Evolutionary conservation across 2,888 invertebrate genomes (phyloP), one percentile per base, ranked within the genome.

Genomic region (Cetonia aurata): DNA sequence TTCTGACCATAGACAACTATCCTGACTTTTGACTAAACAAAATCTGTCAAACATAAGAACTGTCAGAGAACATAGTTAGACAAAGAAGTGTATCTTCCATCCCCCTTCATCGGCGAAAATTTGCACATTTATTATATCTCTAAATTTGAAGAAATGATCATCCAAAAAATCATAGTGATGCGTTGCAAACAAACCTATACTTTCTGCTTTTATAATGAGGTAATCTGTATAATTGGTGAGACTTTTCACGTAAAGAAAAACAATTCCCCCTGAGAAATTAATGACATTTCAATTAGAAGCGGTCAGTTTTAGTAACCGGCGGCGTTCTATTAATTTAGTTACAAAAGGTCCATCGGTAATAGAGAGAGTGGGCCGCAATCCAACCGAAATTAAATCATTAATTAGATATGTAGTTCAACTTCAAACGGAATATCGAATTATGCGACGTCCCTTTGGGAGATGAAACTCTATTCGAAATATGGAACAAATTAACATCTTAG

Each of bases 371-470:
- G 50, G 33, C 57, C 67, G 57, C 57, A 68, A 68, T 68, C 50
- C 57, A 68, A 57, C 67, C 67, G 67, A 68, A 68, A 68, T 68
- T 68, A 68, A 68, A 68, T 68, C 67, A 68, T 68, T 68, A 68
- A 68, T 68, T 68, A 68, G 57, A 68, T 25, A 25, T 25, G 25
- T 68, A 68, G 67, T 57, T 68, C 67, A 68, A 68, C 67, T 68
- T 68, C 67, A 68, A 68, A 68, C 57, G 56, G 67, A 68, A 68
- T 68, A 68, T 68, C 57, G 48, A 57, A 68, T 68, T 68, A 68
- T 68, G 44, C 17, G 31, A 33, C 67, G 57, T 68, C 48, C 15
- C 67, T 57, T 25, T 46, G 57, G 48, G 48, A 37, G 15, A 13
- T n/a, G 13, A 17, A 19, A 50, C 62, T 37, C 37, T 37, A 37